A percentile compares a stretch with the other conserved stretches of the same genome.
Evolutionary conservation across 2,888 invertebrate genomes (phyloP).

Genomic region (Thalpophila matura): DNA sequence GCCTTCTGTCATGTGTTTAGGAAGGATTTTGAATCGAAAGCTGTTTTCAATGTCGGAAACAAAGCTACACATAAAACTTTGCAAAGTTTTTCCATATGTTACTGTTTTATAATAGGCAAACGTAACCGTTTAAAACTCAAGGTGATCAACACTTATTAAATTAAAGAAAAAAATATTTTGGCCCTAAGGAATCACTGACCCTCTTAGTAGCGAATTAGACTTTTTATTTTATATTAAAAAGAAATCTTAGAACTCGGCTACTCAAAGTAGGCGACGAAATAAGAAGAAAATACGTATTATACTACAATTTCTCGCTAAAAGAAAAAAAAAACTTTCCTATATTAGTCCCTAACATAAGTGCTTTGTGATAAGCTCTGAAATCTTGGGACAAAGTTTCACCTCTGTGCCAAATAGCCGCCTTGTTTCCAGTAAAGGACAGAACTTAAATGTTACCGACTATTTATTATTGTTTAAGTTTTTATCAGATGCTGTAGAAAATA

Average conservation of each 20-base stretch:
- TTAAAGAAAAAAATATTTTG: not conserved
- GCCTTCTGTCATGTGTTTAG: too few relatives aligned
- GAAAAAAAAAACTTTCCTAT: slow-evolving; percentile 44
- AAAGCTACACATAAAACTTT: too few relatives aligned
- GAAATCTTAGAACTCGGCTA: slow-evolving; percentile 14
- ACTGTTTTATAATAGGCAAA: not conserved
- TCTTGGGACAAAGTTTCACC: slow-evolving; percentile 60
- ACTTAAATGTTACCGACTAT: slow-evolving; percentile 58
- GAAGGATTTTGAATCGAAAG: too few relatives aligned
- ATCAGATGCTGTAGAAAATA: slow-evolving; percentile 25
- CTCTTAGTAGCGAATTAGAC: slow-evolving; percentile 8
- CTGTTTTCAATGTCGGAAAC: too few relatives aligned
- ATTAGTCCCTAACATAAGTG: slow-evolving; percentile 57
- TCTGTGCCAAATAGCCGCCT: slow-evolving; percentile 50
- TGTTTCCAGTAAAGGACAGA: slow-evolving; percentile 59
- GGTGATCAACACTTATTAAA: not conserved
- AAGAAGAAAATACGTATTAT: slow-evolving; percentile 24
- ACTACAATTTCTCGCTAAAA: slow-evolving; percentile 32
- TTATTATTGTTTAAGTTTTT: slow-evolving; percentile 49
- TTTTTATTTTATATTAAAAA: slow-evolving; percentile 6
- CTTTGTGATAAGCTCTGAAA: slow-evolving; percentile 61
- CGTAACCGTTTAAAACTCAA: not conserved
- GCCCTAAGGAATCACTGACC: slow-evolving; percentile 27
- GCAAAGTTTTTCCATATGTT: not conserved
- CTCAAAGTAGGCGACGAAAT: slow-evolving; percentile 13